Evolutionary conservation across 2,797 vertebrate genomes (phyloP), one percentile per base, ranked within the genome.

Genomic region (Melanotaenia pygmaea): DNA sequence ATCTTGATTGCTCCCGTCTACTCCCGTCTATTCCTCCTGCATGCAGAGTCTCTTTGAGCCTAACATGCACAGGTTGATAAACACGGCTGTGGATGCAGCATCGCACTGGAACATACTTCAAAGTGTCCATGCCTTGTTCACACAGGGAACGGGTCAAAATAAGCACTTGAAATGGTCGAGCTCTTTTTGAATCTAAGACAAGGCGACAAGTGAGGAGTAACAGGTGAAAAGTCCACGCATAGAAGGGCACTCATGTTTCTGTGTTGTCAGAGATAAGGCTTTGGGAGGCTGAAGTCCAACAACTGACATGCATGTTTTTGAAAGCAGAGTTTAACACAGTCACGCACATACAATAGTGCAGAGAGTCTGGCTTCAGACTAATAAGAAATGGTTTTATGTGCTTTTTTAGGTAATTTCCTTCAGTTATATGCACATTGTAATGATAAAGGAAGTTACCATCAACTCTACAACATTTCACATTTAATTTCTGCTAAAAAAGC

Each of bases 241-340:
- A 70, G 81, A 79, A 71, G 76, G 82, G 66, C 67, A 43, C 28
- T 64, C 62, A 57, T 69, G 85, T 59, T 26, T 64, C 72, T 71
- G 81, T 35, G 76, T 82, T 86, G 83, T 82, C 84, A 81, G 65
- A 90, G 89, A 86, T 91, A 93, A 94, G 81, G 80, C 84, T 89
- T 90, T 91, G 82, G 88, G 82, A 85, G 85, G 76, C 70, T 68
- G 72, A 86, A 86, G 87, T 93, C 88, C 84, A 81, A 61, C 76
- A 89, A 3, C 28, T 28, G 76, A 87, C 87, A 81, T 38, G 64
- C 47, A 64, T 50, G 73, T 62, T 77, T 38, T 16, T 72, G 67
- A 59, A 65, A 45, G 62, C 40, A 6, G 53, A 28, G 76, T 64
- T 82, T 86, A 90, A 28, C 28, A 28, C 28, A 28, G 28, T 28